Evolutionary conservation across 1,140 invertebrate species (phyloP).

Genomic region (Neoseiulus cucumeris): DNA sequence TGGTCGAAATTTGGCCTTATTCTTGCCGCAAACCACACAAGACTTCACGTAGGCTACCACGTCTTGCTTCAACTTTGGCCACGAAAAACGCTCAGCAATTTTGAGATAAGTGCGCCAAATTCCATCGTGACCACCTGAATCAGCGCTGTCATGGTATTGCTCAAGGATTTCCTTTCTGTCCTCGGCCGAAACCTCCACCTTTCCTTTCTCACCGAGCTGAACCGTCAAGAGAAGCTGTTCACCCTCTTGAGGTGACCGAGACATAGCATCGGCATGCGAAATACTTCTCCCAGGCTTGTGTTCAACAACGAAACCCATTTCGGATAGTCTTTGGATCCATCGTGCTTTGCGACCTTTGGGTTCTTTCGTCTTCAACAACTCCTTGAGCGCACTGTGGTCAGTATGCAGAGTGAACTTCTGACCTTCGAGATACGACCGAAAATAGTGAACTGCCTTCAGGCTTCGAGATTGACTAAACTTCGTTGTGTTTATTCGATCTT

Average conservation of each 20-base stretch:
- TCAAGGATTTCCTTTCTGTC: not conserved
- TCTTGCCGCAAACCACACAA: too few relatives aligned
- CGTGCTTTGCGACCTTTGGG: not conserved
- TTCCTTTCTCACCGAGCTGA: too few relatives aligned
- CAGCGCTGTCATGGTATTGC: too few relatives aligned
- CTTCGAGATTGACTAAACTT: too few relatives aligned
- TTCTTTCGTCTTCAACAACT: not conserved
- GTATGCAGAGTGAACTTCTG: too few relatives aligned
- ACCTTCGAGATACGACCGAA: too few relatives aligned
- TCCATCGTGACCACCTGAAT: too few relatives aligned
- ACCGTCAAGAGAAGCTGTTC: not conserved
- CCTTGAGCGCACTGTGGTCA: too few relatives aligned
- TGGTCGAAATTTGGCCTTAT: not conserved
- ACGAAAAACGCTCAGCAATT: not conserved
- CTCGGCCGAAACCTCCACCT: not conserved
- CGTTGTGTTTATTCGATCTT: too few relatives aligned
- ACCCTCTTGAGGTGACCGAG: not conserved
- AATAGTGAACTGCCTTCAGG: too few relatives aligned
- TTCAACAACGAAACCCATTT: not conserved
- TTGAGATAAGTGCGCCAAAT: not conserved
- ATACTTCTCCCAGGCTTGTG: not conserved
- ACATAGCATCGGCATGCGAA: not conserved
- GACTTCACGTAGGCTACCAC: not conserved
- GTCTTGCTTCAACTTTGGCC: not conserved
- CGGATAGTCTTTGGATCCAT: not conserved